Evolutionary conservation across 37 sponge, comb jelly and placozoan species (phyloP).

Genomic region (Chondrosia reniformis): DNA sequence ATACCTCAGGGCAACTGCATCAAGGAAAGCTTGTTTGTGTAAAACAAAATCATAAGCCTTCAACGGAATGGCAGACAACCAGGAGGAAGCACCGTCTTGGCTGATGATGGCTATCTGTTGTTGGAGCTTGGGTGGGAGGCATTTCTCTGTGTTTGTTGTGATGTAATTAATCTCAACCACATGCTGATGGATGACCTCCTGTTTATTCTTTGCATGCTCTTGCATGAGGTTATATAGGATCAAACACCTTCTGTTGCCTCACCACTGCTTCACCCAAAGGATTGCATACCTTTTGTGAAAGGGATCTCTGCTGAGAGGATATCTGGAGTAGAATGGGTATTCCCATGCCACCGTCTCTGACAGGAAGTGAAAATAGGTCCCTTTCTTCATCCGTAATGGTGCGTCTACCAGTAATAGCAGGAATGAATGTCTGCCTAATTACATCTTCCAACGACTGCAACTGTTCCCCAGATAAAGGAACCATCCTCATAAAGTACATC

Average conservation of each 20-base stretch:
- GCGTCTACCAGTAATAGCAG: background rate
- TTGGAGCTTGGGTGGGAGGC: constrained; percentile 4
- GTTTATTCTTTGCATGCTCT: no score
- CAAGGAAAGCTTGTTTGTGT: constrained; percentile 1
- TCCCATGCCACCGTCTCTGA: no score
- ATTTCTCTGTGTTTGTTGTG: background rate
- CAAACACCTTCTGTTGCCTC: background rate
- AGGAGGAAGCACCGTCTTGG: constrained; percentile 11
- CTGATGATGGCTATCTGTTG: background rate
- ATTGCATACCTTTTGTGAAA: background rate
- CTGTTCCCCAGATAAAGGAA: background rate
- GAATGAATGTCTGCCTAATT: background rate
- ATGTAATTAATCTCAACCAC: background rate
- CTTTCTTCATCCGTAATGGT: background rate
- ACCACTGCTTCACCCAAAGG: constrained; percentile 6
- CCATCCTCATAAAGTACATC: no score
- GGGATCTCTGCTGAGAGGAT: constrained; percentile 7
- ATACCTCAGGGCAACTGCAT: background rate
- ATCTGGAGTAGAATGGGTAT: constrained; percentile 3
- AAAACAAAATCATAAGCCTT: background rate
- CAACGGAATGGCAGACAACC: no score
- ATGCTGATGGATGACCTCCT: background rate
- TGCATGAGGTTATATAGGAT: background rate
- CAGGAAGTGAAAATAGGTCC: no score
- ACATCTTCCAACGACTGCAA: constrained; percentile 8